Evolutionary conservation across 35 echinoderm and acorn worm species (phyloP), one percentile per base, ranked within the genome.

Genomic region (Amphiura filiformis): DNA sequence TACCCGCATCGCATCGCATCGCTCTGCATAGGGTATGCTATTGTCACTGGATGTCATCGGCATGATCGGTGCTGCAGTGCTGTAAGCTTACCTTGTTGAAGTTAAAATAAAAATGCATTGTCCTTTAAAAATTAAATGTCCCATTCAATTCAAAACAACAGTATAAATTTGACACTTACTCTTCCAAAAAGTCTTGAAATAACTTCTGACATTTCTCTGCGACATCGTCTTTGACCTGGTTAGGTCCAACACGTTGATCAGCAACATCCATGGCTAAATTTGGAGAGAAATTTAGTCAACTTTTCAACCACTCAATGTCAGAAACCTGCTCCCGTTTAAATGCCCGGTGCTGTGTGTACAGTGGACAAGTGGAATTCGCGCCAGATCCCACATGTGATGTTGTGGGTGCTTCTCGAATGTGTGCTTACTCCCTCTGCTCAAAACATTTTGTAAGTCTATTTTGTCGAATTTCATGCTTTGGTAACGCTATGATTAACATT

Each of bases 181-280:
- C 96, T 85, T 99, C 96, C 7, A 99, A 76, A 86, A 99, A 99
- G 57, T 99, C 93, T 84, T 99, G 96, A 82, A 99, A 99, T 36
- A 99, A 39, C 81, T 95, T 99, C 78, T 99, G 96, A 76, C 96
- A 99, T 44, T 90, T 94, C 75, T 99, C 96, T 31, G 93, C 93
- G 1, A 94, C 90, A 65, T 90, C 96, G 82, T 99, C 96, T 61
- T 94, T 94, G 17, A 99, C 96, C 87, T 99, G 93, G 56, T 90
- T 92, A 39, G 86, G 84, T 34, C 96, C 96, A 20, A 91, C 92
- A 81, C 96, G 78, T 78, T 99, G 96, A 90, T 94, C 96, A 70
- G 93, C 96, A 81, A 99, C 96, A 92, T 99, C 96, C 96, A 99
- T 99, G 35, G 41, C 56, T 39, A 34, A 26, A 7, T 36, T 77